A percentile compares a stretch with the other conserved stretches of the same genome.
phyloP scores from a whole-genome alignment of 2,888 invertebrate species.

The Iselma pallidipennis region DNA sequence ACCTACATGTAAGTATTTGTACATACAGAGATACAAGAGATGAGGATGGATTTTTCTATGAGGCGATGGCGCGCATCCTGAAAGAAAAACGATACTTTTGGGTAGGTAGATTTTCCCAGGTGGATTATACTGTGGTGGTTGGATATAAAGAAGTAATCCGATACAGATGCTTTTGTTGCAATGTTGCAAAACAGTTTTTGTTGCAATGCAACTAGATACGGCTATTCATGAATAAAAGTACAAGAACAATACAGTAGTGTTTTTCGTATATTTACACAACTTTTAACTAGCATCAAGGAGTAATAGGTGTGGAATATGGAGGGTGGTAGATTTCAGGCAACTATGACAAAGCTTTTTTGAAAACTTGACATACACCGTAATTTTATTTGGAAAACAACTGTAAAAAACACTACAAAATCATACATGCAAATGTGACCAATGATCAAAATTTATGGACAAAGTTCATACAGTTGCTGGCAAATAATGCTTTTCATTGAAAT shows the following conservation, averaged over 20 bases:
- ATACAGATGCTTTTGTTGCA: constrained; percentile 18
- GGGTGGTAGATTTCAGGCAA: background rate
- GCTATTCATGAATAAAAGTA: background rate
- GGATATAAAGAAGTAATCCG: constrained; percentile 14
- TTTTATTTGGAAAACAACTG: too few species aligned
- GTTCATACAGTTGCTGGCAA: too few species aligned
- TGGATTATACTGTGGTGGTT: constrained; percentile 12
- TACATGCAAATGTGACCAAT: too few species aligned
- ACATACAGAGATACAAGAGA: background rate
- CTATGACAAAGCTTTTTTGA: background rate
- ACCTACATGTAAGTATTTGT: background rate
- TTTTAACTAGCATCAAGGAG: background rate
- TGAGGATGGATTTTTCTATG: background rate
- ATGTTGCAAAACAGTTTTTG: constrained; percentile 7
- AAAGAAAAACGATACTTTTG: constrained; percentile 13
- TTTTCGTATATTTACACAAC: background rate
- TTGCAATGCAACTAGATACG: background rate
- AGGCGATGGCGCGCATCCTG: background rate
- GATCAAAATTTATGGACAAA: too few species aligned
- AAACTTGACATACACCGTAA: too few species aligned
- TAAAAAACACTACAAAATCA: too few species aligned
- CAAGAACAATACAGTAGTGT: background rate
- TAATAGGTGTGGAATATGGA: background rate
- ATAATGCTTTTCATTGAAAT: too few species aligned
- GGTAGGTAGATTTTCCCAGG: constrained; percentile 10